Percentiles rank a stretch among this genome's conserved stretches.
phyloP scores from a whole-genome alignment of 2,888 invertebrate genomes.

The Sphaerophoria taeniata region DNA sequence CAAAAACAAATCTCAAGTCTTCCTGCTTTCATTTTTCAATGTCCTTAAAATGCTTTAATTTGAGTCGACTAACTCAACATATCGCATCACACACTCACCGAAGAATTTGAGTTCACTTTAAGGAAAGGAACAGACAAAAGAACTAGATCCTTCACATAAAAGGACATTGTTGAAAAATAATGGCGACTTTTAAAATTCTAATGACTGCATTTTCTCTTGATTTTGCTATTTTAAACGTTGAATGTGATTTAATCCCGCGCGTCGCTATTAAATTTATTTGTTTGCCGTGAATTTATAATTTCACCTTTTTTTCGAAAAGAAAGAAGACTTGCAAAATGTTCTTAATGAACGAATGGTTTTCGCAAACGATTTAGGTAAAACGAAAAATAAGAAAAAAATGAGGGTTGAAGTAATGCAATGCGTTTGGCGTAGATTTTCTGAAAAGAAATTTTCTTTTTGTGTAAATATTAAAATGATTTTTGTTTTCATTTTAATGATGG shows the following conservation, averaged over 20 bases:
- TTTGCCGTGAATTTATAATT: conserved; percentile 73
- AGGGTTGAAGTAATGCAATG: background rate
- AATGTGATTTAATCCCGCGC: background rate
- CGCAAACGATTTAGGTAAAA: conserved; percentile 27
- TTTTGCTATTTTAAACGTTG: conserved; percentile 64
- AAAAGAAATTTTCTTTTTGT: too few species aligned
- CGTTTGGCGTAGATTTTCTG: background rate
- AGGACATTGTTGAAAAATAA: conserved; percentile 71
- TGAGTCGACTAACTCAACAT: too few species aligned
- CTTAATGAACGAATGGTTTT: conserved; percentile 67
- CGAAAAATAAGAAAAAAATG: background rate
- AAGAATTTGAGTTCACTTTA: background rate
- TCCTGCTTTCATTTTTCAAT: too few species aligned
- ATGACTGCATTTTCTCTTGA: conserved; percentile 75
- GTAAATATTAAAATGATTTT: background rate
- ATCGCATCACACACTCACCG: background rate
- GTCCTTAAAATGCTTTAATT: too few species aligned
- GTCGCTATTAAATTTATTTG: conserved; percentile 64
- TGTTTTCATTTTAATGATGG: background rate
- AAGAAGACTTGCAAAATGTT: conserved; percentile 44
- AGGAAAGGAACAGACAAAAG: conserved; percentile 18
- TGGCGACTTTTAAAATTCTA: conserved; percentile 76
- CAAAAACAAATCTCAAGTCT: too few species aligned
- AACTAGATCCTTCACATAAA: conserved; percentile 12
- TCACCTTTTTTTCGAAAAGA: conserved; percentile 47